Base-by-base conservation (phyloP, 2,113 vertebrate species). In the Ptilorrhoa leucosticta region DNA sequence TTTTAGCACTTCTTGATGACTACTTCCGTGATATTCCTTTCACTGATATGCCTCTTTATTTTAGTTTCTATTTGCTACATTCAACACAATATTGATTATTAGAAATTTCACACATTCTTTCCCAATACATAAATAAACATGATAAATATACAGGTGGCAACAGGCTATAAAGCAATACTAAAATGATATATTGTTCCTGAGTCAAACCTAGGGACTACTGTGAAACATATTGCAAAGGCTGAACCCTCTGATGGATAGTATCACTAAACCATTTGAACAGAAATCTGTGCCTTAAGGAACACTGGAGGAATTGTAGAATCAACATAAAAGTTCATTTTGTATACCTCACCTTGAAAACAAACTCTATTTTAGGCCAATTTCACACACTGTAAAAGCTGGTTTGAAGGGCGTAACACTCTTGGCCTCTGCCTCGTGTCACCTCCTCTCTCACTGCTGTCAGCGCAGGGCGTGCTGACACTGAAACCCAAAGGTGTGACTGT, bases 181-280 rank as follows among this genome's bases (percentile, higher is more conserved):
- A 95, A 94, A 83, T 97, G 85, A 97, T 90, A 73, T 94, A 95
- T 94, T 91, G 48, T 50, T 68, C 33, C 69, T 50, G 63, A 93
- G 11, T 87, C 63, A 72, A 75, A 87, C 58, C 64, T 53, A 92
- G 86, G 89, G 86, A 96, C 70, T 86, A 78, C 44, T 75, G 85
- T 95, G 83, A 96, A 97, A 90, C 97, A 94, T 86, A 96, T 95
- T 95, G 88, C 42, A 69, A 89, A 85, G 64, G 21, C 40, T 80
- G 76, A 97, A 91, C 66, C 70, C 93, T 92, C 50, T 94, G 90
- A 95, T 95, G 94, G 88, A 93, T 76, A 93, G 78, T 83, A 88
- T 76, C 70, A 53, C 66, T 96, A 96, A 96, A 94, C 81, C 8
- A 90, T 88, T 80, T 57, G 63, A 96, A 96, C 93, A 81, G 88